Evolutionary conservation across 2,113 vertebrate genomes (phyloP).

Genomic region (Shinisaurus crocodilurus): DNA sequence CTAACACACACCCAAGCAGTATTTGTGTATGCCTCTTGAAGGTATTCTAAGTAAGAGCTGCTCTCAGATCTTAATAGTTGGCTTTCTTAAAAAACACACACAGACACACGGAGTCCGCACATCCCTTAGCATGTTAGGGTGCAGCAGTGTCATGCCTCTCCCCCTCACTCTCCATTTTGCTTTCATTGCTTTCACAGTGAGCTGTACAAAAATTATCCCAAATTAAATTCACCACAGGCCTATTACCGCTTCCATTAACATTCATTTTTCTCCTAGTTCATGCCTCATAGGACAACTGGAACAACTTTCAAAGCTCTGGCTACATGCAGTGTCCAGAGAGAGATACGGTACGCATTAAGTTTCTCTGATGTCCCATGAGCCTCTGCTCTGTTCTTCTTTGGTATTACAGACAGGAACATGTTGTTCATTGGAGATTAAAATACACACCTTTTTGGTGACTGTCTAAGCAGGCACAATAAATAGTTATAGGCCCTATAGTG

Average conservation of each 20-base stretch:
- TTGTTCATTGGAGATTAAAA: background rate
- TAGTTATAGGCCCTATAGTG: constrained; percentile 41
- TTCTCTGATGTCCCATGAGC: background rate
- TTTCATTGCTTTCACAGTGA: background rate
- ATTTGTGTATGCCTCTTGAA: constrained; percentile 10
- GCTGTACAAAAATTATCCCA: fast-evolving
- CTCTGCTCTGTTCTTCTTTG: background rate
- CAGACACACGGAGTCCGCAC: too few species aligned
- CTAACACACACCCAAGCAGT: background rate
- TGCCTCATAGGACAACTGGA: constrained; percentile 3
- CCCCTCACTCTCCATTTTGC: background rate
- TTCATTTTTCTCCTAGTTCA: background rate
- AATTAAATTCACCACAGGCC: background rate
- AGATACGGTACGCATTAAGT: background rate
- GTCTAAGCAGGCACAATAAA: constrained; percentile 10
- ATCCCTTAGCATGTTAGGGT: fast-evolving
- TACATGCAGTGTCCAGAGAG: background rate
- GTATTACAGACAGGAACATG: background rate
- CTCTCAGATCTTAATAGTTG: background rate
- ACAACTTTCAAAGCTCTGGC: constrained; percentile 14
- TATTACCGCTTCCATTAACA: background rate
- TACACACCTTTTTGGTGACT: background rate
- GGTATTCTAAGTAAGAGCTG: background rate
- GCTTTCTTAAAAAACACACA: fast-evolving
- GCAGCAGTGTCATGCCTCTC: fast-evolving